Conservation (phyloP, 2,888 invertebrate genomes). For the Pammene aurita region DNA sequence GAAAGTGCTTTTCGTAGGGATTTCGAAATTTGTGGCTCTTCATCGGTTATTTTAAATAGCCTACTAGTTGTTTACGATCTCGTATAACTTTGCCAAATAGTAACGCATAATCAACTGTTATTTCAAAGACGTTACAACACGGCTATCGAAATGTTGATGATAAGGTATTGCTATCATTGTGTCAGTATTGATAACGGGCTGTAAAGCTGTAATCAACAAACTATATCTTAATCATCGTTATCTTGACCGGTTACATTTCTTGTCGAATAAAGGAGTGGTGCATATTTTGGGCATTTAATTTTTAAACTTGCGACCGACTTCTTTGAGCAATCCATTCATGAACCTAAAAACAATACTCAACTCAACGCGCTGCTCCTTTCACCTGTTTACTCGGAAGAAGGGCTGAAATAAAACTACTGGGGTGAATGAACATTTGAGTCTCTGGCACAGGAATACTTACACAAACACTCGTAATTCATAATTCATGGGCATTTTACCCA, state of each 20-base stretch:
- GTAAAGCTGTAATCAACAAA: slow-evolving; percentile 59
- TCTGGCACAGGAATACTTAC: too few species aligned
- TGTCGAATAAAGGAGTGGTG: slow-evolving; percentile 29
- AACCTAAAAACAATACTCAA: too few species aligned
- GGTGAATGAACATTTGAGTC: too few species aligned
- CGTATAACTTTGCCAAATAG: slow-evolving; percentile 6
- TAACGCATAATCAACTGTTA: slow-evolving; percentile 18
- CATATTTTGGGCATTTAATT: slow-evolving; percentile 13
- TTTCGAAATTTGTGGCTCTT: slow-evolving; percentile 33
- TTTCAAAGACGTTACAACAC: slow-evolving; percentile 32
- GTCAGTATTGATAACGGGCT: slow-evolving; percentile 56
- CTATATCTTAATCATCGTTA: slow-evolving; percentile 59
- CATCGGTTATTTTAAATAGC: slow-evolving; percentile 25
- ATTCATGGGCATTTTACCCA: too few species aligned
- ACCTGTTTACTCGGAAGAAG: background rate
- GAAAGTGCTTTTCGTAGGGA: slow-evolving; percentile 25
- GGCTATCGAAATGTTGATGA: slow-evolving; percentile 50
- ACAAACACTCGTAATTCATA: too few species aligned
- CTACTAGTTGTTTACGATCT: slow-evolving; percentile 24
- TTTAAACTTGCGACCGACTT: background rate
- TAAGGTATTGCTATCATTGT: slow-evolving; percentile 51
- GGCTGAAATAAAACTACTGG: too few species aligned
- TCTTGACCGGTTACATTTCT: slow-evolving; percentile 44
- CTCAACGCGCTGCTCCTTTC: too few species aligned
- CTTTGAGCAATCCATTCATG: background rate